Evolutionary conservation across 2,888 invertebrate species (phyloP).

Genomic region (Acronicta psi): DNA sequence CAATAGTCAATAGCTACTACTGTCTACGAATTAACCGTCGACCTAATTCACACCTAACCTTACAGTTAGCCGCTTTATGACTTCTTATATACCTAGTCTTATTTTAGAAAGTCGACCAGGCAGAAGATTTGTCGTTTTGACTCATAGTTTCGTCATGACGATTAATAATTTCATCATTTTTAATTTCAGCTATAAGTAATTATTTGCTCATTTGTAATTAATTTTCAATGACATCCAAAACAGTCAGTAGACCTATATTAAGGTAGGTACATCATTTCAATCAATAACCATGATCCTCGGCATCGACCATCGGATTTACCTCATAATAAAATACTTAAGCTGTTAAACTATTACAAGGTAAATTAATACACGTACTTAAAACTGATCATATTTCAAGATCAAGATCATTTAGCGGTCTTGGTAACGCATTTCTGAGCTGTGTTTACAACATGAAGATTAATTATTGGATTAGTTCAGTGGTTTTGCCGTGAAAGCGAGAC

Average conservation of each 20-base stretch:
- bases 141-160: conserved; percentile 3
- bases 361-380: conserved; percentile 23
- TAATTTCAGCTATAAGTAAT: too few species aligned
- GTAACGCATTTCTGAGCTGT: conserved; percentile 11
- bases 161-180: background rate
- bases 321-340: too few species aligned
- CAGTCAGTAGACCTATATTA: too few species aligned
- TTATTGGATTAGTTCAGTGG: too few species aligned
- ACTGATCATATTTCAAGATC: conserved; percentile 56
- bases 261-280: too few species aligned
- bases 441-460: conserved; percentile 1
- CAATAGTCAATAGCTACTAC: conserved; percentile 35
- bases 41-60: conserved; percentile 43
- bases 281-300: too few species aligned
- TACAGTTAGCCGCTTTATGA: conserved; percentile 44
- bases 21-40: conserved; percentile 36
- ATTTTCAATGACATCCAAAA: too few species aligned
- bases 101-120: conserved; percentile 13
- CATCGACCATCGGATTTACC: too few species aligned
- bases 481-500: too few species aligned
- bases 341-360: conserved; percentile 13
- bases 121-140: conserved; percentile 6
- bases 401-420: conserved; percentile 47
- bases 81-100: conserved; percentile 21
- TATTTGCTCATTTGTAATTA: too few species aligned